phyloP scores from a whole-genome alignment of 2,797 vertebrate species.

The Austrolebias charrua region DNA sequence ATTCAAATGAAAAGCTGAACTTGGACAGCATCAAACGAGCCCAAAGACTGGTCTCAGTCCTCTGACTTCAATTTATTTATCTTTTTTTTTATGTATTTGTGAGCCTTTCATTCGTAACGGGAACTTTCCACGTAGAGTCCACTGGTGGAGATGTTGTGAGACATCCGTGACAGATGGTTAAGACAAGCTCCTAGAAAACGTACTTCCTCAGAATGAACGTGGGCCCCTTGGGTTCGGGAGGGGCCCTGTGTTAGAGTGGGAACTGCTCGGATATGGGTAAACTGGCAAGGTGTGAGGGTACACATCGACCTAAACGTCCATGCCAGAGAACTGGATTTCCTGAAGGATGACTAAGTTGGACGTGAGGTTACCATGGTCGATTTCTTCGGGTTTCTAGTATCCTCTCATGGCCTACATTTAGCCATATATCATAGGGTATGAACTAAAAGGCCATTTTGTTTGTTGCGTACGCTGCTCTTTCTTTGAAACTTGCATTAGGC shows the following conservation, averaged over 20 bases:
- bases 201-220: constrained; percentile 60
- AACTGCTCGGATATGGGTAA: constrained; percentile 56
- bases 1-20: neutral
- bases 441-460: constrained; percentile 31
- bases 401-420: constrained; percentile 46
- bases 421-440: constrained; percentile 29
- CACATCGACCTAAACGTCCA: constrained; percentile 57
- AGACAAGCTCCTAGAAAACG: constrained; percentile 69
- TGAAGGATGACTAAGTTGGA: constrained; percentile 63
- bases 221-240: constrained; percentile 55
- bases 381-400: constrained; percentile 39
- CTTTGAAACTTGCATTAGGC: constrained; percentile 59
- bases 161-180: constrained; percentile 75
- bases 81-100: constrained; percentile 12
- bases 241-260: constrained; percentile 50
- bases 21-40: constrained; percentile 1
- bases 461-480: constrained; percentile 13
- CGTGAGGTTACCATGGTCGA: constrained; percentile 61
- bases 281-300: constrained; percentile 68
- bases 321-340: constrained; percentile 74
- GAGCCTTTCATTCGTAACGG: constrained; percentile 19
- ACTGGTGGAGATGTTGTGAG: constrained; percentile 48
- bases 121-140: constrained; percentile 33
- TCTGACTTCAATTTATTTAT: neutral
- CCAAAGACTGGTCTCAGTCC: neutral